A percentile compares a stretch with the other conserved stretches of the same genome.
These are phyloP conservation scores for Coracopsis vasa DNA, from an alignment of 2,113 vertebrate species.

Conservation along the genomic window DNA sequence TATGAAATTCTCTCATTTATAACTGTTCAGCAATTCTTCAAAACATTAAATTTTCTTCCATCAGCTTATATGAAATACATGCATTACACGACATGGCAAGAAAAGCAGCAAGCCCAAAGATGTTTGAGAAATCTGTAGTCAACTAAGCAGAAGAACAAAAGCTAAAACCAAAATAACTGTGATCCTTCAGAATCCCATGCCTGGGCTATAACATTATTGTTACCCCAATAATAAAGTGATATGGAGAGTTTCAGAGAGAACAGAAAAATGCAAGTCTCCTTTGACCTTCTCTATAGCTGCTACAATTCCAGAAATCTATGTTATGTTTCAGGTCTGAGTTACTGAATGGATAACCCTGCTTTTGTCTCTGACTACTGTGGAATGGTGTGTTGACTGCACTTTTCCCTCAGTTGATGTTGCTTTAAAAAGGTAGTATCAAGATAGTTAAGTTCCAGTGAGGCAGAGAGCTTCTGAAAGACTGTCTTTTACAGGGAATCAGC, in stretches of 20 bases:
- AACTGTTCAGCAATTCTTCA: neutral
- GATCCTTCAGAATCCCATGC: neutral
- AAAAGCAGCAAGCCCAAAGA: neutral
- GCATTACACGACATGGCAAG: neutral
- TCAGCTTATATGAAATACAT: neutral
- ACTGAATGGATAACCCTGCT: neutral
- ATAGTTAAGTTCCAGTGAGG: neutral
- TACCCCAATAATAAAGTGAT: neutral
- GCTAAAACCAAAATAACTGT: neutral
- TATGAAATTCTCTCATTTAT: neutral
- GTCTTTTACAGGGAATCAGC: neutral
- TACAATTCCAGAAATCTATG: neutral
- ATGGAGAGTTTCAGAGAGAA: neutral
- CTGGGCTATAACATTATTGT: neutral
- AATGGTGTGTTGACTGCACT: neutral
- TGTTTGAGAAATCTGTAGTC: neutral
- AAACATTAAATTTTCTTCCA: neutral
- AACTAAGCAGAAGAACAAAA: neutral
- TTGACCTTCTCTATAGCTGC: neutral
- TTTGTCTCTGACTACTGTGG: neutral
- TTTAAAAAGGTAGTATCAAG: neutral
- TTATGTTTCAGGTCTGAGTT: neutral
- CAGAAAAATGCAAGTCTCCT: neutral
- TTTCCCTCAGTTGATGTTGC: neutral
- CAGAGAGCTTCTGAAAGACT: neutral